A percentile compares a stretch with the other conserved stretches of the same genome.
Conservation (phyloP, 2,113 vertebrate genomes). For the Leucopternis melanops region DNA sequence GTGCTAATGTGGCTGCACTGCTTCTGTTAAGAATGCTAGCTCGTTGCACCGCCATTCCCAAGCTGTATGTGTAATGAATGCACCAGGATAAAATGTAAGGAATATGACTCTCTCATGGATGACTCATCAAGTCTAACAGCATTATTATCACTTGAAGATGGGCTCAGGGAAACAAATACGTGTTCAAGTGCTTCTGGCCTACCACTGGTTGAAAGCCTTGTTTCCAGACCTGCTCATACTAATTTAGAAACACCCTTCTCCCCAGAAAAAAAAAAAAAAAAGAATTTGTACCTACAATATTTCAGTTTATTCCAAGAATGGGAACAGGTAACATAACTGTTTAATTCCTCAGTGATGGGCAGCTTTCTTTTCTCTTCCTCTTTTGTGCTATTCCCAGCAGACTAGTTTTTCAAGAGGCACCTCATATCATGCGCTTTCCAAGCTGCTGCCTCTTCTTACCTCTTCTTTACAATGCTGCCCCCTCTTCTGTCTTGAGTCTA, state of each 20-base stretch:
- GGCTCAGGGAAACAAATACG: background rate
- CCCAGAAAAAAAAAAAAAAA: background rate
- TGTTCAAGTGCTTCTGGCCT: background rate
- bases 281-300: background rate
- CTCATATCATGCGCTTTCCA: background rate
- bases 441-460: background rate
- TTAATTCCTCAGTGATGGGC: background rate
- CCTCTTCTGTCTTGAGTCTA: background rate
- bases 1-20: background rate
- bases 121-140: background rate
- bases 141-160: background rate
- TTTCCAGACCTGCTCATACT: background rate
- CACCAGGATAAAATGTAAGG: background rate
- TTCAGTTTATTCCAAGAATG: background rate
- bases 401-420: background rate
- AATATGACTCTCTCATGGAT: background rate
- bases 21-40: background rate
- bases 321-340: background rate
- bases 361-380: background rate
- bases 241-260: background rate
- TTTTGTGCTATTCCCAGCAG: background rate
- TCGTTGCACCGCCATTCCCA: accelerated
- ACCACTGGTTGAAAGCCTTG: background rate
- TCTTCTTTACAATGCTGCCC: background rate
- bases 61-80: background rate